Percentiles rank a stretch among this genome's conserved stretches.
phyloP scores from a whole-genome alignment of 2,888 invertebrate genomes.

The Thera britannica region DNA sequence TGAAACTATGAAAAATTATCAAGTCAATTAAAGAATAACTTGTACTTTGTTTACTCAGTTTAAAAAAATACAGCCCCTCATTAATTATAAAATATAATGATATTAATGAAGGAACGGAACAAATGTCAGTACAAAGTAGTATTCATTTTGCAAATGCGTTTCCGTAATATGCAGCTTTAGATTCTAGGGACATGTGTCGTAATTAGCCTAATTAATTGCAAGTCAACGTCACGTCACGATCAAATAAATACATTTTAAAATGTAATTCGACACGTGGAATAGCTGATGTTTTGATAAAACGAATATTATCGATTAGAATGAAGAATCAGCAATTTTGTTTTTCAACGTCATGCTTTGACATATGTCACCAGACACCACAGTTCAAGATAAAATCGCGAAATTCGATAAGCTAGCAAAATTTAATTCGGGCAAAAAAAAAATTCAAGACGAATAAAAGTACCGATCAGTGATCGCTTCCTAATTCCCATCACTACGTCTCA shows the following conservation, averaged over 20 bases:
- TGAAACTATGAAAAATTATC: background rate
- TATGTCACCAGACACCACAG: slow-evolving; percentile 21
- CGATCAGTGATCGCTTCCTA: slow-evolving; percentile 25
- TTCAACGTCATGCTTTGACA: slow-evolving; percentile 20
- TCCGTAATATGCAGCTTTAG: slow-evolving; percentile 39
- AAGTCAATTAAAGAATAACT: slow-evolving; percentile 1
- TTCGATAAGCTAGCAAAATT: slow-evolving; percentile 11
- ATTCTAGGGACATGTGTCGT: slow-evolving; percentile 35
- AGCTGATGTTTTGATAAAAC: slow-evolving; percentile 13
- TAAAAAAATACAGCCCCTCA: slow-evolving; percentile 6
- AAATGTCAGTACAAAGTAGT: slow-evolving; percentile 37
- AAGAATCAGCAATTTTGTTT: background rate
- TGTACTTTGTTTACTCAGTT: background rate
- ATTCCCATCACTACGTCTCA: slow-evolving; percentile 44
- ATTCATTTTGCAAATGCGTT: slow-evolving; percentile 34
- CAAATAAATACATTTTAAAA: slow-evolving; percentile 18
- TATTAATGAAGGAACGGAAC: slow-evolving; percentile 30
- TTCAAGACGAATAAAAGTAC: slow-evolving; percentile 30
- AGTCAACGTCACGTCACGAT: slow-evolving; percentile 37
- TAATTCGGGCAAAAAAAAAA: slow-evolving; percentile 5
- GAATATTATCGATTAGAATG: background rate
- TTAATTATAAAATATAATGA: slow-evolving; percentile 39
- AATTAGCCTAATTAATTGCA: slow-evolving; percentile 41
- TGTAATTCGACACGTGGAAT: slow-evolving; percentile 24
- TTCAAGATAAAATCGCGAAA: slow-evolving; percentile 28